Percentiles rank a stretch among this genome's conserved stretches.
These are phyloP conservation scores for Acipenser ruthenus DNA, from an alignment of 2,797 vertebrate species.

Conservation along the genomic window DNA sequence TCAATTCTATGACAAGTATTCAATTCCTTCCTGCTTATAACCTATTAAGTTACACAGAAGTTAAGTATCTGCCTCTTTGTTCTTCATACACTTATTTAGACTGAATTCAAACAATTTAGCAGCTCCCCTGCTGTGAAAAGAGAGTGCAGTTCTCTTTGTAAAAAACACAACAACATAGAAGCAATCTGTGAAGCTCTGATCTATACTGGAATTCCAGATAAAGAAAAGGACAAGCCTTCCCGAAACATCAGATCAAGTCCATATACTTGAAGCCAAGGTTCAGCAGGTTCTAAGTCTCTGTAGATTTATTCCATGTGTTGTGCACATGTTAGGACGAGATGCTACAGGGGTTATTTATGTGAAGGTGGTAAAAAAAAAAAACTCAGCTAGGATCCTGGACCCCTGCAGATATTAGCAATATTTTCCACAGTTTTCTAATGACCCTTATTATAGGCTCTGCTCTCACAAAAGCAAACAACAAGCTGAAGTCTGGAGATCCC, in stretches of 20 bases:
- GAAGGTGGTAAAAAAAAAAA: background rate
- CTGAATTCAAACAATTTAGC: too few relatives aligned
- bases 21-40: too few relatives aligned
- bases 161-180: background rate
- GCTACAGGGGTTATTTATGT: background rate
- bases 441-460: constrained; percentile 9
- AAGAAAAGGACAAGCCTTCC: background rate
- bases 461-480: constrained; percentile 6
- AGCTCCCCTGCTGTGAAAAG: too few relatives aligned
- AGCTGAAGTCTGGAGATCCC: constrained; percentile 5
- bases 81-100: too few relatives aligned
- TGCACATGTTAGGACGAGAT: constrained; percentile 5
- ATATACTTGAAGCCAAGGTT: background rate
- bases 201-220: background rate
- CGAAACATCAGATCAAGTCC: too few relatives aligned
- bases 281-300: background rate
- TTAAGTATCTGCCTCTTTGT: too few relatives aligned
- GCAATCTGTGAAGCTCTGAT: too few relatives aligned
- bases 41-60: too few relatives aligned
- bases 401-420: constrained; percentile 7
- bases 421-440: constrained; percentile 12
- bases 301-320: constrained; percentile 1
- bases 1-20: too few relatives aligned
- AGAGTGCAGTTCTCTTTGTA: constrained; percentile 1
- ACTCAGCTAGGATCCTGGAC: constrained; percentile 1